Conservation (phyloP, 2,888 invertebrate genomes). For the Aleiodes testaceus region DNA sequence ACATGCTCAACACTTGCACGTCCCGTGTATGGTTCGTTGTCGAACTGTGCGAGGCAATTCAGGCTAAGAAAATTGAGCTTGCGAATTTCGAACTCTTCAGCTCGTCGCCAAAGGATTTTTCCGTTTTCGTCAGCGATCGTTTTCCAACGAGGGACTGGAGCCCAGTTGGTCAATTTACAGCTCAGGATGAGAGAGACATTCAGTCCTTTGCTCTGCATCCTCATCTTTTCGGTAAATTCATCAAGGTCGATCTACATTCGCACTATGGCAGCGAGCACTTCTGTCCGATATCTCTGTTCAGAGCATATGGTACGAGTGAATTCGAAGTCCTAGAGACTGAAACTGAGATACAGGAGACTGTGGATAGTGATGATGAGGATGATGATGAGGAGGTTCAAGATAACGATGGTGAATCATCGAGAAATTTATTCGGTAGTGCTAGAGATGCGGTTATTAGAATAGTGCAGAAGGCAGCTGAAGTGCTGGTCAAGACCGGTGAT, state of each 20-base stretch:
- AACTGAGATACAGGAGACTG: slow-evolving; percentile 76
- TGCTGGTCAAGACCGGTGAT: slow-evolving; percentile 82
- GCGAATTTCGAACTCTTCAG: slow-evolving; percentile 99
- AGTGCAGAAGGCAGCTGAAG: slow-evolving; percentile 93
- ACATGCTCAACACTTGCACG: slow-evolving; percentile 97
- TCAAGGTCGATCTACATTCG: slow-evolving; percentile 92
- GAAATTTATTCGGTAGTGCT: slow-evolving; percentile 89
- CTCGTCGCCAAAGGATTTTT: slow-evolving; percentile 94
- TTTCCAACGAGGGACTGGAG: slow-evolving; percentile 95
- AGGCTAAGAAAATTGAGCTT: slow-evolving; percentile 94
- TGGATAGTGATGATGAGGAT: slow-evolving; percentile 77
- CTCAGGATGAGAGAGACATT: slow-evolving; percentile 88
- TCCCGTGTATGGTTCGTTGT: slow-evolving; percentile 96
- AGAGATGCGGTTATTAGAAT: slow-evolving; percentile 93
- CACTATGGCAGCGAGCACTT: slow-evolving; percentile 98
- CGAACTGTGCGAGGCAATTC: slow-evolving; percentile 98
- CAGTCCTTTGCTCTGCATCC: slow-evolving; percentile 89
- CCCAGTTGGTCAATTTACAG: slow-evolving; percentile 88
- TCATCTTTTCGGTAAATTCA: slow-evolving; percentile 89
- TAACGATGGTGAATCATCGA: slow-evolving; percentile 75
- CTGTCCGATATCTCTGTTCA: slow-evolving; percentile 96
- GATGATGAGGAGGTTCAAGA: slow-evolving; percentile 76
- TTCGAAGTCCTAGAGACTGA: slow-evolving; percentile 91
- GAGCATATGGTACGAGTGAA: slow-evolving; percentile 94
- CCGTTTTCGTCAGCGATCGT: slow-evolving; percentile 89